Conservation (phyloP, 1,140 invertebrate genomes). For the Zaprionus inermis region DNA sequence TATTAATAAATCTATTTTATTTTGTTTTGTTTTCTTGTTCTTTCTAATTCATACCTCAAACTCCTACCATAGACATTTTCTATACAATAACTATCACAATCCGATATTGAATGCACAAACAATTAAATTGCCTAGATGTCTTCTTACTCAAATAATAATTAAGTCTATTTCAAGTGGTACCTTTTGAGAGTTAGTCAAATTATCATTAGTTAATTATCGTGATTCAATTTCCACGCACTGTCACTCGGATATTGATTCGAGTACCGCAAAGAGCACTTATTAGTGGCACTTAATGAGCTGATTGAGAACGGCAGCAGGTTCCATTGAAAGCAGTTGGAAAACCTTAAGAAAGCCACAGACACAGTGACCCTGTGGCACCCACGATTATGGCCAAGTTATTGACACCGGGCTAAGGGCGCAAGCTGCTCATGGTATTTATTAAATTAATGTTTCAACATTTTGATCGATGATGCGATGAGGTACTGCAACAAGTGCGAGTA, state of each 20-base stretch:
- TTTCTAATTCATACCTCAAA: too few relatives aligned
- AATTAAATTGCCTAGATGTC: neutral
- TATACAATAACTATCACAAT: too few relatives aligned
- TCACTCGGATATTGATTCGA: conserved; percentile 1
- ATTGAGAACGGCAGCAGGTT: neutral
- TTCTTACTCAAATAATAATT: neutral
- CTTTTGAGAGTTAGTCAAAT: neutral
- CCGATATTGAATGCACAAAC: too few relatives aligned
- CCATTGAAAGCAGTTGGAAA: neutral
- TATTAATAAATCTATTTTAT: conserved; percentile 1
- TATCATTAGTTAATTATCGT: conserved; percentile 12
- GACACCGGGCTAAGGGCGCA: conserved; percentile 13
- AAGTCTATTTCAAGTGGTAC: neutral
- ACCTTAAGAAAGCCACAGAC: neutral
- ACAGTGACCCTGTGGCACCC: neutral
- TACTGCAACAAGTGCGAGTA: neutral
- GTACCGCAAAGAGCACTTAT: neutral
- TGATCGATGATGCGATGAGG: conserved; percentile 32
- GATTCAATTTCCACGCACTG: neutral
- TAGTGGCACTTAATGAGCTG: conserved; percentile 9
- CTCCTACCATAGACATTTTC: too few relatives aligned
- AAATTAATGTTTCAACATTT: conserved; percentile 39
- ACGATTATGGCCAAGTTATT: conserved; percentile 27
- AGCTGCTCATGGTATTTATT: conserved; percentile 15
- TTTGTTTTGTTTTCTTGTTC: too few relatives aligned